Base-by-base conservation (phyloP, 2,888 invertebrate species). In the Zhuqinia jingwanae region DNA sequence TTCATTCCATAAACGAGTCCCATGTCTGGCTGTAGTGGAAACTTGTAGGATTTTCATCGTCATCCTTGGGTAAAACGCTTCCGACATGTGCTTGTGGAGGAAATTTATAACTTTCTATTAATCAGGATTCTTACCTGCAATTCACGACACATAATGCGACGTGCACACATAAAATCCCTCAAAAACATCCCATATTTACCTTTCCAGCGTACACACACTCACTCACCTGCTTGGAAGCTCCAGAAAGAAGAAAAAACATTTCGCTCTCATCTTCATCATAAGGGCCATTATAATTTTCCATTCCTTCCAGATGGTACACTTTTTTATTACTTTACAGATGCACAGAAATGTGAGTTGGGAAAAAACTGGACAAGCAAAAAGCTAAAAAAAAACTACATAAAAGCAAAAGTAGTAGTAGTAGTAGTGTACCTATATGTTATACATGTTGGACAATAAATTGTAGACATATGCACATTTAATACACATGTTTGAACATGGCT, bases 231-330 rank as follows among this genome's bases (percentile, higher is more conserved):
- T 42, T 8, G 5, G 13, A 13, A 50, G 2, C 50, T 50, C n/a
- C n/a, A 36, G 36, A 36, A 8, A 36, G 36, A 36, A 36, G 3
- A 42, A 17, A 56, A 5, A 11, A 56, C 17, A 17, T n/a, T 6
- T 17, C 2, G 15, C 20, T 22, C 2, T 2, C 58, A 3, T 36
- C 36, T 36, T 47, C 50, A 25, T 70, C 70, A 70, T 70, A 27
- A 73, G 13, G 17, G 25, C n/a, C 50, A 73, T 73, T 73, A 73
- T 73, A 27, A 73, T 50, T 68, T 73, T 73, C 73, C 27, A n/a
- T 73, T n/a, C 15, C 17, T 73, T 73, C 73, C 73, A 73, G 73
- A 73, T 73, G 73, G 50, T 73, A 17, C 50, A n/a, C n/a, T n/a
- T n/a, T 50, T 73, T 73, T 73, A 73, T 73, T 47, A 47, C 73